Base-by-base conservation (phyloP, 1,140 invertebrate species). In the Gerris buenoi region DNA sequence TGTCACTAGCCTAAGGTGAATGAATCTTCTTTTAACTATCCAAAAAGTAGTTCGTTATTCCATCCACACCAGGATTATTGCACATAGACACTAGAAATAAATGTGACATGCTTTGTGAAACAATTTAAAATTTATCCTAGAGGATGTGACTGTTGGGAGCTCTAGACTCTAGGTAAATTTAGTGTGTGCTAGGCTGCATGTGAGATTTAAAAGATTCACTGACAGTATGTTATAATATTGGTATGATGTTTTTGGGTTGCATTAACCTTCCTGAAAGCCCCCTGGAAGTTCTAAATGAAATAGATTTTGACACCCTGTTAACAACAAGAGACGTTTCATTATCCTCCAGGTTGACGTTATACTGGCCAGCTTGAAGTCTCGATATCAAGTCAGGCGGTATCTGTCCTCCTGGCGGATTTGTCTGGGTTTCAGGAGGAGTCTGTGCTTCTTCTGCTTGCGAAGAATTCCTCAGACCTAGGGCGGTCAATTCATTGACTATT, bases 291-390 rank as follows among this genome's bases (percentile, higher is more conserved):
- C 63, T 71, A 46, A 64, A 69, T 1, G 70, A 71, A 46, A 62
- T 63, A 2, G 70, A 69, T 56, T 69, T 64, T n/a, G 70, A 71
- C 28, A 69, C 69, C 63, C 67, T 62, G 46, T 71, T 69, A 15
- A 68, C 65, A 1, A 71, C 65, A 5, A 71, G 23, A 0, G 70
- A 71, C 22, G 58, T 60, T 60, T 60, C 23, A 22, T 60, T 25
- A 22, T 60, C 58, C 22, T 60, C 23, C 18, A 46, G 18, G 18
- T 46, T 46, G 5, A 18, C 5, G 5, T 46, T 46, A 18, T 46
- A 46, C 33, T 46, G 33, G 18, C 33, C 33, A 10, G 18, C 33
- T 18, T 46, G 33, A 10, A 46, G 18, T 18, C 33, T 46, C 5
- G 33, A 5, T 46, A 46, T 3, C 22, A n/a, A 25, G 22, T 61